Evolutionary conservation across 2,888 invertebrate genomes (phyloP).

Genomic region (Meliscaeva auricollis): DNA sequence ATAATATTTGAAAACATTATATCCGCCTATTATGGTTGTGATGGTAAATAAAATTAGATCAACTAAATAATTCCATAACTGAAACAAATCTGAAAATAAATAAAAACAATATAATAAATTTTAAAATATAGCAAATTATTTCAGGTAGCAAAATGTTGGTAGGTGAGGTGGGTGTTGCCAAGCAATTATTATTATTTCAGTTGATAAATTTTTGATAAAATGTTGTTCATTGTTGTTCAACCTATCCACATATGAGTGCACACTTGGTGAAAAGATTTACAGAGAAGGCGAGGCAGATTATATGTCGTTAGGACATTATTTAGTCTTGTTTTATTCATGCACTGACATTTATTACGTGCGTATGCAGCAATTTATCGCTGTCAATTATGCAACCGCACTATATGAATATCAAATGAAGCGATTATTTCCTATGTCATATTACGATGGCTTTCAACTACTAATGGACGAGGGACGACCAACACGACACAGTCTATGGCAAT

Average conservation of each 20-base stretch:
- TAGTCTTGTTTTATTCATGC: slow-evolving; percentile 64
- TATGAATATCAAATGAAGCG: slow-evolving; percentile 72
- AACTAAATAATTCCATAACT: slow-evolving; percentile 26
- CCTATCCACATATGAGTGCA: background rate
- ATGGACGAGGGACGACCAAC: slow-evolving; percentile 3
- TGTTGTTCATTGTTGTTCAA: background rate
- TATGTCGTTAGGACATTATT: slow-evolving; percentile 65
- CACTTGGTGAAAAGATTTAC: slow-evolving; percentile 42
- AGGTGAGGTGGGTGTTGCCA: background rate
- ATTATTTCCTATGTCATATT: slow-evolving; percentile 56
- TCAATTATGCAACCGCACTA: slow-evolving; percentile 64
- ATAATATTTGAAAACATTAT: slow-evolving; percentile 11
- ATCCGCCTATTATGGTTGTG: slow-evolving; percentile 12
- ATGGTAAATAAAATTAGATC: slow-evolving; percentile 43
- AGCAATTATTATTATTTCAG: slow-evolving; percentile 48
- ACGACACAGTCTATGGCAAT: background rate
- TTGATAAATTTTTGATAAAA: slow-evolving; percentile 36
- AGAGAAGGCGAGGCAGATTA: slow-evolving; percentile 46
- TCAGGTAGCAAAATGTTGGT: background rate
- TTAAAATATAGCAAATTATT: background rate
- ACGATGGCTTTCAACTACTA: slow-evolving; percentile 18
- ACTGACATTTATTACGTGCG: slow-evolving; percentile 68
- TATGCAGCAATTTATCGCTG: slow-evolving; percentile 70
- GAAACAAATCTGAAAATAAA: slow-evolving; percentile 34
- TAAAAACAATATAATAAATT: slow-evolving; percentile 10